phyloP scores from a whole-genome alignment of 2,888 invertebrate genomes.

The Panopea generosa region DNA sequence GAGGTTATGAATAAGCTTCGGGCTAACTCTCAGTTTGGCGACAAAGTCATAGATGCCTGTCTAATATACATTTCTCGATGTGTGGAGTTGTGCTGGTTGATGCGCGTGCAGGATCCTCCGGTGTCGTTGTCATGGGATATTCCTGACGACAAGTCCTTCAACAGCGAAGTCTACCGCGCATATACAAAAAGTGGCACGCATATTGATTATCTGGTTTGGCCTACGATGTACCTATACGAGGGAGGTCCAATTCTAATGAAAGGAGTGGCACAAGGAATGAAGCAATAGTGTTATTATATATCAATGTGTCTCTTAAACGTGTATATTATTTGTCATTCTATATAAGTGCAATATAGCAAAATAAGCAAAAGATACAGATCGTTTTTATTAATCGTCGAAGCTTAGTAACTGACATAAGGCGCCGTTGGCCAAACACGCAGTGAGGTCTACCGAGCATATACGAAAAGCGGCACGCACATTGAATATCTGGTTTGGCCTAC shows the following conservation, averaged over 20 bases:
- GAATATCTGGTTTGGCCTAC: constrained; percentile 59
- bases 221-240: constrained; percentile 44
- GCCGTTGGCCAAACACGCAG: too few relatives aligned
- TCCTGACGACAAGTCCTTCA: constrained; percentile 42
- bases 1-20: constrained; percentile 51
- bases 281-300: too few relatives aligned
- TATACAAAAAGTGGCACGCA: constrained; percentile 48
- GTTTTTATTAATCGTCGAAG: too few relatives aligned
- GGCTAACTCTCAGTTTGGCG: constrained; percentile 36
- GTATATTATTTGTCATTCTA: too few relatives aligned
- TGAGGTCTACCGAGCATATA: constrained; percentile 51
- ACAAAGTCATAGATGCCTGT: constrained; percentile 40
- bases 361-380: too few relatives aligned
- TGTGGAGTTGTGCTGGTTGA: constrained; percentile 52
- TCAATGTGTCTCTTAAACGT: too few relatives aligned
- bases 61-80: constrained; percentile 37
- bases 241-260: constrained; percentile 47
- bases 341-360: too few relatives aligned
- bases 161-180: constrained; percentile 42
- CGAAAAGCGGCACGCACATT: constrained; percentile 42
- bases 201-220: constrained; percentile 59
- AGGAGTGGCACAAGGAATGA: constrained; percentile 54
- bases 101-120: constrained; percentile 59
- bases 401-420: too few relatives aligned
- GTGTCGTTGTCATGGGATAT: constrained; percentile 38